Evolutionary conservation across 2,797 vertebrate genomes (phyloP).

Genomic region (Myoxocephalus aenaeus): DNA sequence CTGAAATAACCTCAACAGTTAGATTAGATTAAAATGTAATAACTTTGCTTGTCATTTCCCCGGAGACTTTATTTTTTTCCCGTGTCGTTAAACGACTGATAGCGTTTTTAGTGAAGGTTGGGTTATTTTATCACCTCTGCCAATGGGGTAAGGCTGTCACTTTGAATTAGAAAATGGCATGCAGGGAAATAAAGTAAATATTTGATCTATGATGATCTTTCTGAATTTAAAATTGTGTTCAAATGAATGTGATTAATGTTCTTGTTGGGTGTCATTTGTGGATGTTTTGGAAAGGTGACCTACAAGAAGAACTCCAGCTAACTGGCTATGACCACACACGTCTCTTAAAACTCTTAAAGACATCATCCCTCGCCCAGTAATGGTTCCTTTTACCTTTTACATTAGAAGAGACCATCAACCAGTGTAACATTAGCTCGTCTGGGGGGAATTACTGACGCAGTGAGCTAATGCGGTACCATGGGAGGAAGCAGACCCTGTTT

Average conservation of each 20-base stretch:
- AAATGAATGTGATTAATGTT: not conserved
- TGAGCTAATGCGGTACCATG: slow-evolving; percentile 47
- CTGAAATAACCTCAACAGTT: slow-evolving; percentile 4
- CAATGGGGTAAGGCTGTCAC: not conserved
- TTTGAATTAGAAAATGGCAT: slow-evolving; percentile 5
- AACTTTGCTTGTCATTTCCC: slow-evolving; percentile 46
- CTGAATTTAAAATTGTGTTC: not conserved
- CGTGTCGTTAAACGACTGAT: slow-evolving; percentile 7
- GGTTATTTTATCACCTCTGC: slow-evolving; percentile 6
- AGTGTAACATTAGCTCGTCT: slow-evolving; percentile 45
- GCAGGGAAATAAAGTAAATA: not conserved
- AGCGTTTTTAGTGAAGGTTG: not conserved
- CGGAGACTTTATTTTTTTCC: not conserved
- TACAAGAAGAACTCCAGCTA: not conserved
- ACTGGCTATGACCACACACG: not conserved
- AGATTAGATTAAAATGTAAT: slow-evolving; percentile 24
- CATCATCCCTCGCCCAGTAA: slow-evolving; percentile 29
- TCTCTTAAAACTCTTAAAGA: not conserved
- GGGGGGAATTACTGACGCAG: slow-evolving; percentile 30
- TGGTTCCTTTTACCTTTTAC: slow-evolving; percentile 46
- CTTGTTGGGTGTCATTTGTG: not conserved
- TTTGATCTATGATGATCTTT: not conserved
- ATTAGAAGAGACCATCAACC: slow-evolving; percentile 54
- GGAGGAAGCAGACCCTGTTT: slow-evolving; percentile 37
- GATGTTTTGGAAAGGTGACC: not conserved